A percentile compares a stretch with the other conserved stretches of the same genome.
These are phyloP conservation scores for Thera obeliscata DNA, from an alignment of 2,888 invertebrate genomes.

Conservation along the genomic window DNA sequence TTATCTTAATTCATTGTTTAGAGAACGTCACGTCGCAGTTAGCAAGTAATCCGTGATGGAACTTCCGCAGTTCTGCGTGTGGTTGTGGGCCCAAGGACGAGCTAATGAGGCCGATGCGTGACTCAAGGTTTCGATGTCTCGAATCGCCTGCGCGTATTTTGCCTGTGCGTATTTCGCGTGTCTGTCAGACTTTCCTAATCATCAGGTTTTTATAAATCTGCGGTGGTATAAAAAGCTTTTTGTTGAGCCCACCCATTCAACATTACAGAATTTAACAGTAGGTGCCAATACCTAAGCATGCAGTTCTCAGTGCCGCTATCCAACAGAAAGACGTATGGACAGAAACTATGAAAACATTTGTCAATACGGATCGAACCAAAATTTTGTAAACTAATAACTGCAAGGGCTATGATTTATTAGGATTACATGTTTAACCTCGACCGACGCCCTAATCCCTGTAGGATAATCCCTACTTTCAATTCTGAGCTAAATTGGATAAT, in stretches of 20 bases:
- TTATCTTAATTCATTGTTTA: slow-evolving; percentile 15
- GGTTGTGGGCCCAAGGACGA: slow-evolving; percentile 56
- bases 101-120: slow-evolving; percentile 64
- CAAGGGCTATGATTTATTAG: neutral
- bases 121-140: slow-evolving; percentile 54
- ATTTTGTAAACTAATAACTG: neutral
- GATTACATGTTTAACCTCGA: neutral
- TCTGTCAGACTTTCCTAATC: slow-evolving; percentile 45
- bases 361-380: too few relatives aligned
- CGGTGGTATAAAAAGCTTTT: neutral
- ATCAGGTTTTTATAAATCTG: slow-evolving; percentile 35
- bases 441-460: neutral
- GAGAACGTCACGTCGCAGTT: slow-evolving; percentile 10
- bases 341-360: too few relatives aligned
- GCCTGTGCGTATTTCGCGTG: slow-evolving; percentile 42
- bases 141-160: slow-evolving; percentile 16
- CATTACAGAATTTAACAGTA: too few relatives aligned
- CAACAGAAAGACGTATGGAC: too few relatives aligned
- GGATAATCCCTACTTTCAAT: neutral
- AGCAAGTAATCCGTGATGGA: slow-evolving; percentile 36
- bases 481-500: neutral
- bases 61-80: slow-evolving; percentile 57
- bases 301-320: too few relatives aligned
- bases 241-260: neutral
- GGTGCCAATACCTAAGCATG: too few relatives aligned